Conservation (phyloP, 2,113 vertebrate genomes). For the Galemys pyrenaicus region DNA sequence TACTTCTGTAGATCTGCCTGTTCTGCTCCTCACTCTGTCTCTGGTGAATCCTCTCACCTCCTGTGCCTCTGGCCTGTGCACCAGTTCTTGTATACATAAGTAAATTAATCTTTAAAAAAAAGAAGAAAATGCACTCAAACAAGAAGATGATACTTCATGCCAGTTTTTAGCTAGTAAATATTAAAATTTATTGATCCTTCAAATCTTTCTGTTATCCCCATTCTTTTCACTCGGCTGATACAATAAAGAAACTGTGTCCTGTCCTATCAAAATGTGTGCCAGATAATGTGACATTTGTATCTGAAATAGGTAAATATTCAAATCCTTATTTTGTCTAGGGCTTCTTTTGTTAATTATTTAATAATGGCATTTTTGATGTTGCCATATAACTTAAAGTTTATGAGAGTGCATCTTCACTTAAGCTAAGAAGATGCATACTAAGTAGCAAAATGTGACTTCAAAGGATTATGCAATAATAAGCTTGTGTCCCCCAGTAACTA, state of each 20-base stretch:
- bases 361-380: not conserved
- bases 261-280: not conserved
- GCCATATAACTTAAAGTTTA: not conserved
- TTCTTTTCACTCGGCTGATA: not conserved
- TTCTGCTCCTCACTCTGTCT: too few relatives aligned
- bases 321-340: not conserved
- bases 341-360: not conserved
- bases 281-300: not conserved
- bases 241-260: not conserved
- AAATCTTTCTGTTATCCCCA: not conserved
- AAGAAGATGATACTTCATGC: not conserved
- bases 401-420: not conserved
- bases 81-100: too few relatives aligned
- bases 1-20: too few relatives aligned
- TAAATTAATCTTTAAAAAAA: too few relatives aligned
- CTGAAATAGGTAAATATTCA: not conserved
- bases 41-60: too few relatives aligned
- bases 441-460: not conserved
- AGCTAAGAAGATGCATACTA: not conserved
- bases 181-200: not conserved
- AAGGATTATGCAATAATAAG: not conserved
- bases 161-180: not conserved
- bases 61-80: too few relatives aligned
- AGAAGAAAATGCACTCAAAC: not conserved
- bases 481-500: not conserved